Evolutionary conservation across 1,140 invertebrate species (phyloP).

Genomic region (Cherax quadricarinatus): DNA sequence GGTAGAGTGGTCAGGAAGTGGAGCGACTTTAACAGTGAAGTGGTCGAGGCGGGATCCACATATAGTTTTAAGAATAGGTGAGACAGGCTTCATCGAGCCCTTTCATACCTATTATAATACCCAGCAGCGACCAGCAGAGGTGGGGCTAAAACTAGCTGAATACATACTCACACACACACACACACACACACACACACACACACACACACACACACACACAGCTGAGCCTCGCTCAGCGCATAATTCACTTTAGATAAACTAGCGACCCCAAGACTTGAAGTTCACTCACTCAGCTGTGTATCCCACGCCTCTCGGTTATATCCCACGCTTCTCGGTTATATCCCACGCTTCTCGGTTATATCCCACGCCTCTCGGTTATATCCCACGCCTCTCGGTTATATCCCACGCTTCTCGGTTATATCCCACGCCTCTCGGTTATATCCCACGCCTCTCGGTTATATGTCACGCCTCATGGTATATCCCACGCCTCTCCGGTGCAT

Average conservation of each 20-base stretch:
- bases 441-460: not conserved
- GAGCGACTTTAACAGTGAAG: too few species aligned
- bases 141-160: too few species aligned
- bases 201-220: not conserved
- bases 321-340: not conserved
- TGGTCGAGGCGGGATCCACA: too few species aligned
- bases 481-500: not conserved
- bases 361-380: not conserved
- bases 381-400: not conserved
- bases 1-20: too few species aligned
- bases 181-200: not conserved
- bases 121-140: too few species aligned
- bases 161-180: not conserved
- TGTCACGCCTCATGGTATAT: not conserved
- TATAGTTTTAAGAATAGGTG: too few species aligned
- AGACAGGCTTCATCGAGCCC: too few species aligned
- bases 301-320: not conserved
- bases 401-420: not conserved
- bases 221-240: not conserved
- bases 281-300: not conserved
- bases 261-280: not conserved
- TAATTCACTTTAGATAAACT: slow-evolving; percentile 4
- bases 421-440: not conserved
- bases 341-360: not conserved
- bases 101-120: too few species aligned